These are phyloP conservation scores for Mayetiola destructor DNA, from an alignment of 2,888 invertebrate genomes.

Conservation along the genomic window DNA sequence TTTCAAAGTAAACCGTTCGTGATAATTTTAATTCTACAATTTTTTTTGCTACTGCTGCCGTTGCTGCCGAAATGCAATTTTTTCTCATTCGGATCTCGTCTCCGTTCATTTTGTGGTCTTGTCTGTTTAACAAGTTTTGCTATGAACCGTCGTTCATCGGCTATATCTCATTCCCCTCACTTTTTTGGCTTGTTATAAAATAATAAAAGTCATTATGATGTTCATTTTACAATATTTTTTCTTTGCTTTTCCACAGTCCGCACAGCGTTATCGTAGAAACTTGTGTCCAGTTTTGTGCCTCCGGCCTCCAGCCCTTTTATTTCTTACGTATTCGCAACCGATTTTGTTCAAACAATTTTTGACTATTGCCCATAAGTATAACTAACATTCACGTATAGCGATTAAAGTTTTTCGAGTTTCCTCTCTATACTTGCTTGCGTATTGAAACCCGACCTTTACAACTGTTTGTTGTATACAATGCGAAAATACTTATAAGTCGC, in stretches of 20 bases:
- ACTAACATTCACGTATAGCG: constrained; percentile 8
- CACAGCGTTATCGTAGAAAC: too few relatives aligned
- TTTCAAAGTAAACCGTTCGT: too few relatives aligned
- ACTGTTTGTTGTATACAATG: background rate
- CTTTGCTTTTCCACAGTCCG: too few relatives aligned
- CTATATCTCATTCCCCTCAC: too few relatives aligned
- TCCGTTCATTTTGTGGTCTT: too few relatives aligned
- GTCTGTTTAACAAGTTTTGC: too few relatives aligned
- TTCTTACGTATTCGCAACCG: background rate
- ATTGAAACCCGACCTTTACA: background rate
- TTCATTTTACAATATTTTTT: background rate
- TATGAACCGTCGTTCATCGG: background rate
- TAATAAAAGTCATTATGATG: constrained; percentile 11
- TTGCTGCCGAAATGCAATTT: too few relatives aligned
- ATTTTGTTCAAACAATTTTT: background rate
- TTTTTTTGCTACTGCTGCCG: too few relatives aligned
- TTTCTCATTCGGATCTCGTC: too few relatives aligned
- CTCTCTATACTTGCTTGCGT: background rate
- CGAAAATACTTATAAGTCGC: constrained; percentile 1
- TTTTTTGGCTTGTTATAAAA: constrained; percentile 7
- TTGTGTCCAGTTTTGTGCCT: too few relatives aligned
- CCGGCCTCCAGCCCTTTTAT: background rate
- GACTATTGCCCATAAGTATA: constrained; percentile 4
- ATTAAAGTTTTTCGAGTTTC: constrained; percentile 9
- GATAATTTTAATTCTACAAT: too few relatives aligned